Percentiles rank a stretch among this genome's conserved stretches.
phyloP scores from a whole-genome alignment of 2,113 vertebrate species.

The Rana temporaria region DNA sequence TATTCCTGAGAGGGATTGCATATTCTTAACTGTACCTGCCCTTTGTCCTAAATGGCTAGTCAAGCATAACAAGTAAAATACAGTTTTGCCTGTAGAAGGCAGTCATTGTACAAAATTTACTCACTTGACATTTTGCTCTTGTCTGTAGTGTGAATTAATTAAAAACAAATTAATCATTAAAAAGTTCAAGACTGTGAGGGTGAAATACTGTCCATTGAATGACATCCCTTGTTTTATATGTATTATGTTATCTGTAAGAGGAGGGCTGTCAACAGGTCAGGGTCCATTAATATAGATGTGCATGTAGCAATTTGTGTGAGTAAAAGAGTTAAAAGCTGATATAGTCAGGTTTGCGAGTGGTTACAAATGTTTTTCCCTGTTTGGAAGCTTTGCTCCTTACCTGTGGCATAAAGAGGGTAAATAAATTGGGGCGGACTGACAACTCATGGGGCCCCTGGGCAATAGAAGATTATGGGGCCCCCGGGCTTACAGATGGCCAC shows the following conservation, averaged over 20 bases:
- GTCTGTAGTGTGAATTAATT: slow-evolving; percentile 39
- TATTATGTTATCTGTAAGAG: background rate
- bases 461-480: too few species aligned
- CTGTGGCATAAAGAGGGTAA: too few species aligned
- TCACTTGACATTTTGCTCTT: slow-evolving; percentile 40
- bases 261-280: background rate
- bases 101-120: slow-evolving; percentile 39
- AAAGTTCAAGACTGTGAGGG: slow-evolving; percentile 33
- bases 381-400: too few species aligned
- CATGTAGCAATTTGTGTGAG: too few species aligned
- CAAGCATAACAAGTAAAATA: slow-evolving; percentile 17
- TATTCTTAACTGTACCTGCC: slow-evolving; percentile 3
- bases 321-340: too few species aligned
- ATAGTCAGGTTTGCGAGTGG: too few species aligned
- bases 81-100: background rate
- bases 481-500: too few species aligned
- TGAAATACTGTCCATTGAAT: slow-evolving; percentile 18
- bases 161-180: slow-evolving; percentile 53
- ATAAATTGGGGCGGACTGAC: too few species aligned
- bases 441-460: too few species aligned
- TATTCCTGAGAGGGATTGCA: too few species aligned
- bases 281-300: too few species aligned
- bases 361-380: too few species aligned
- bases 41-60: slow-evolving; percentile 22
- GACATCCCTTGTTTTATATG: background rate